A percentile compares a stretch with the other conserved stretches of the same genome.
phyloP scores from a whole-genome alignment of 2,888 invertebrate species.

The Cetonia aurata region DNA sequence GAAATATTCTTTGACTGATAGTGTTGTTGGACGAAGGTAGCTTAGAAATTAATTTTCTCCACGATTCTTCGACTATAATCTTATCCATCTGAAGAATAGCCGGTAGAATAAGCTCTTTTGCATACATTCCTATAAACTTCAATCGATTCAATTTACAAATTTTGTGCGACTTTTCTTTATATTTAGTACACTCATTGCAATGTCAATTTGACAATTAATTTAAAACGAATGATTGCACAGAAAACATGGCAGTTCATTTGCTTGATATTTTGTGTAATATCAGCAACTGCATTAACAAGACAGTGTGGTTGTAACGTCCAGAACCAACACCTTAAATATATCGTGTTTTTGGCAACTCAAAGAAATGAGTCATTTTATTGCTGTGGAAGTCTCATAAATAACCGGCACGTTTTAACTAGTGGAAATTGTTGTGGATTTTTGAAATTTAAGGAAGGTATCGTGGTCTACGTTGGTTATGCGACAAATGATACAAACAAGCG shows the following conservation, averaged over 20 bases:
- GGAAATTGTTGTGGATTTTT: constrained; percentile 6
- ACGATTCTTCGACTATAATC: too few relatives aligned
- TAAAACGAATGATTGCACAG: too few relatives aligned
- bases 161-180: too few relatives aligned
- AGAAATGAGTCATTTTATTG: not conserved
- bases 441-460: constrained; percentile 6
- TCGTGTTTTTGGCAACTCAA: constrained; percentile 13
- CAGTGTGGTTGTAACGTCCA: not conserved
- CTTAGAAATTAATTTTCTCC: too few relatives aligned
- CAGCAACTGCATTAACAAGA: not conserved
- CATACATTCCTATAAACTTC: too few relatives aligned
- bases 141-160: too few relatives aligned
- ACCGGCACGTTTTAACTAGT: not conserved
- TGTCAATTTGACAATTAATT: too few relatives aligned
- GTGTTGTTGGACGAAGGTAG: too few relatives aligned
- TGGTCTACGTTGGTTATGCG: not conserved
- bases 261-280: not conserved
- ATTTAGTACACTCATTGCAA: too few relatives aligned
- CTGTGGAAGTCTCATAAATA: constrained; percentile 1
- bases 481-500: not conserved
- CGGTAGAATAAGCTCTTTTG: too few relatives aligned
- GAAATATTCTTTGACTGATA: too few relatives aligned
- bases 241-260: not conserved
- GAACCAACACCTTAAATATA: not conserved
- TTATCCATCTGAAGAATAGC: too few relatives aligned